Percentiles rank a stretch among this genome's conserved stretches.
Conservation (phyloP, 2,113 vertebrate species). For the Myocastor coypus region DNA sequence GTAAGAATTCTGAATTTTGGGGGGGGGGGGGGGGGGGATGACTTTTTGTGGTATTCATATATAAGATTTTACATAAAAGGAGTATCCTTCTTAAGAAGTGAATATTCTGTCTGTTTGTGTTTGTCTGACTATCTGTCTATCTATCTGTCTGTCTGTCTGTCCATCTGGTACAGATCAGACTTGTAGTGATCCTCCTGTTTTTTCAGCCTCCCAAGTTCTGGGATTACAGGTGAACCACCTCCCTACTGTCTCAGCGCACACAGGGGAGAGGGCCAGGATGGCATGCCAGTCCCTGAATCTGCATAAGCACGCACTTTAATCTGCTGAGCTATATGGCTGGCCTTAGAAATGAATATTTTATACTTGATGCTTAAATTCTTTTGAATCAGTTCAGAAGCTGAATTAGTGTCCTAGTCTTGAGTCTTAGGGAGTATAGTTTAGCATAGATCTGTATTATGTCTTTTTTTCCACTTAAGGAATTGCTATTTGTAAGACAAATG, state of each 20-base stretch:
- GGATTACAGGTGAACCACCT: too few species aligned
- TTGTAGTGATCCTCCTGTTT: too few species aligned
- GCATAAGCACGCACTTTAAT: too few species aligned
- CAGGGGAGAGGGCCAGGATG: too few species aligned
- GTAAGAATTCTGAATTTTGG: slow-evolving; percentile 82
- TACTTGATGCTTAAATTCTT: slow-evolving; percentile 30
- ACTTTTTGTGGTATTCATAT: slow-evolving; percentile 53
- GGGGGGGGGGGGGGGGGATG: too few species aligned
- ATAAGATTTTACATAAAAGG: neutral
- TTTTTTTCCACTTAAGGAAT: slow-evolving; percentile 59
- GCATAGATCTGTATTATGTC: neutral
- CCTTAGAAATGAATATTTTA: slow-evolving; percentile 7
- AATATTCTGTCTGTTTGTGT: neutral
- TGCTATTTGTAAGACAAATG: slow-evolving; percentile 21
- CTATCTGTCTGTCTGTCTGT: too few species aligned
- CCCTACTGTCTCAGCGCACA: too few species aligned
- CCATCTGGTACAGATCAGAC: too few species aligned
- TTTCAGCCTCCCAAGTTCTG: too few species aligned
- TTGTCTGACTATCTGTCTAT: too few species aligned
- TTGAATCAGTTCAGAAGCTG: slow-evolving; percentile 17
- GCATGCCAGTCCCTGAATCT: too few species aligned
- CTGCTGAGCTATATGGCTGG: too few species aligned
- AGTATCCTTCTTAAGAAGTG: slow-evolving; percentile 24
- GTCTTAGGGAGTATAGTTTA: neutral
- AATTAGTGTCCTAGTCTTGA: neutral